These are phyloP conservation scores for Bilobella aurantiaca DNA, from an alignment of 1,140 invertebrate genomes.

Conservation along the genomic window DNA sequence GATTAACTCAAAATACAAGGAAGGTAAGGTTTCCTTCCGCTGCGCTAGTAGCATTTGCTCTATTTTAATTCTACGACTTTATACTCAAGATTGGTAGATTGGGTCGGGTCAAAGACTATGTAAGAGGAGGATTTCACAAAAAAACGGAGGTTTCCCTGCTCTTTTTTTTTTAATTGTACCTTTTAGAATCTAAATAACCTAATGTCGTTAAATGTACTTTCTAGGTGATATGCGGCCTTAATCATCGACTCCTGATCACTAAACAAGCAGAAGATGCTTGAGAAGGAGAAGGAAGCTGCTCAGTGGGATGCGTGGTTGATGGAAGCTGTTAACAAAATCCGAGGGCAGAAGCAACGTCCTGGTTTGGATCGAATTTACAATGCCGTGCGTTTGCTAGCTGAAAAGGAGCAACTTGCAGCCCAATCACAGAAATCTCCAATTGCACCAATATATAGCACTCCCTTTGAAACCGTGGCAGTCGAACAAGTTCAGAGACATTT, in stretches of 20 bases:
- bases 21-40: too few relatives aligned
- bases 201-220: too few relatives aligned
- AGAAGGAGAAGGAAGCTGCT: constrained; percentile 22
- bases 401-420: constrained; percentile 30
- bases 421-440: constrained; percentile 30
- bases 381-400: constrained; percentile 30
- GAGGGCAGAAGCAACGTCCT: constrained; percentile 31
- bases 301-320: constrained; percentile 33
- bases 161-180: too few relatives aligned
- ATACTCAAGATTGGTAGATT: too few relatives aligned
- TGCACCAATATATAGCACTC: constrained; percentile 25
- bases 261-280: neutral
- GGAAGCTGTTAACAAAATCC: constrained; percentile 32
- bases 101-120: too few relatives aligned
- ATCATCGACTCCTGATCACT: too few relatives aligned
- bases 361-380: constrained; percentile 33
- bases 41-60: too few relatives aligned
- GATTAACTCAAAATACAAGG: too few relatives aligned
- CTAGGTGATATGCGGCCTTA: too few relatives aligned
- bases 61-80: too few relatives aligned
- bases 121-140: too few relatives aligned
- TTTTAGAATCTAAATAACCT: too few relatives aligned
- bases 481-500: constrained; percentile 32
- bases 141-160: neutral
- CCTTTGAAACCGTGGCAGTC: constrained; percentile 27